Evolutionary conservation across 2,113 vertebrate genomes (phyloP).

Genomic region (Ciconia boyciana): DNA sequence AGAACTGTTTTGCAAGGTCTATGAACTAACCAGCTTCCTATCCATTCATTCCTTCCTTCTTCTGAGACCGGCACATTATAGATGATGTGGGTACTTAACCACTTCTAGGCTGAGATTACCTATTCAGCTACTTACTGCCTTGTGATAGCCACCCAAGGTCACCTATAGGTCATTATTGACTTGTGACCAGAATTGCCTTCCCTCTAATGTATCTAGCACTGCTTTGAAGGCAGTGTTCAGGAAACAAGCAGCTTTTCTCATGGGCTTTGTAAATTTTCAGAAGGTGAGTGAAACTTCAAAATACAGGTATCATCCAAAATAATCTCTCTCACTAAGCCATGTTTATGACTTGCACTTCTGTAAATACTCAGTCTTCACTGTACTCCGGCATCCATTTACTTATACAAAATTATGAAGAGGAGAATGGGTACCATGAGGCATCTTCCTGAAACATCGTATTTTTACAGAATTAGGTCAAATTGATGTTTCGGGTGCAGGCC

Average conservation of each 20-base stretch:
- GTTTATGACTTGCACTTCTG: neutral
- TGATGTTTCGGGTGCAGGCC: neutral
- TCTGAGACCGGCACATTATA: neutral
- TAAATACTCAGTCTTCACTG: neutral
- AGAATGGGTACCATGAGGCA: accelerated
- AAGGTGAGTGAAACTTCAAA: neutral
- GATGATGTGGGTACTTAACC: neutral
- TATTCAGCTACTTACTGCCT: neutral
- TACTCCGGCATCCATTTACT: neutral
- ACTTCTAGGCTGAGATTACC: neutral
- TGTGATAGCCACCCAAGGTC: neutral
- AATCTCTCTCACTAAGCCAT: neutral
- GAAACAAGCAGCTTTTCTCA: neutral
- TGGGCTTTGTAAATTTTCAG: neutral
- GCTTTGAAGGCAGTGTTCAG: neutral
- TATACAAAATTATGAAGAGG: neutral
- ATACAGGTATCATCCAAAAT: neutral
- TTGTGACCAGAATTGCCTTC: neutral
- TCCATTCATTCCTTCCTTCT: neutral
- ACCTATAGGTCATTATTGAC: neutral
- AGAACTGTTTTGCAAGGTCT: neutral
- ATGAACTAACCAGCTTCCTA: neutral
- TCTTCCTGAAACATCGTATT: neutral
- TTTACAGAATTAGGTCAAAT: neutral
- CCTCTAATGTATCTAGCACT: neutral